Conservation (phyloP, 1,140 invertebrate species). For the Habropoda laboriosa region DNA sequence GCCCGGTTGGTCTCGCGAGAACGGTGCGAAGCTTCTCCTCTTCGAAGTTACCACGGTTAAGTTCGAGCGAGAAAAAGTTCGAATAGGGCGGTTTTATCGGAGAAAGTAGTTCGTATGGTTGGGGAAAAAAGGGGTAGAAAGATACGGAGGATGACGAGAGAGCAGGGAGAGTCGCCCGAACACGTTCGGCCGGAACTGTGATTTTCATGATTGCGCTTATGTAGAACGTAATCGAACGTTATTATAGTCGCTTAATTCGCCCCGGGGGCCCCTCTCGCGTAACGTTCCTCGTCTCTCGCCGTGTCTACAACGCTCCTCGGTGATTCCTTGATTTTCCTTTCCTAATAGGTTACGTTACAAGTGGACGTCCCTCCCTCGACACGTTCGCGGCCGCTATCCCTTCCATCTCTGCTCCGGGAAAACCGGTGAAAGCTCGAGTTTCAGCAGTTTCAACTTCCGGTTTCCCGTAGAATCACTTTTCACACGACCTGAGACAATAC, state of each 20-base stretch:
- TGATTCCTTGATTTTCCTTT: not conserved
- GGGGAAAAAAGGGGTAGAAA: not conserved
- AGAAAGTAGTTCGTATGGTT: slow-evolving; percentile 4
- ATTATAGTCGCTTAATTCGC: slow-evolving; percentile 36
- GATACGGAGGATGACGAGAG: slow-evolving; percentile 48
- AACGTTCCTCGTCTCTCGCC: not conserved
- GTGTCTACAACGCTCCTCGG: not conserved
- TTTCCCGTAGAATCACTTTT: too few species aligned
- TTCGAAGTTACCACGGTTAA: not conserved
- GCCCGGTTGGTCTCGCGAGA: not conserved
- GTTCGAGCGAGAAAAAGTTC: not conserved
- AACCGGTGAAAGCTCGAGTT: not conserved
- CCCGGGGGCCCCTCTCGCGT: not conserved
- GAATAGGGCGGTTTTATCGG: not conserved
- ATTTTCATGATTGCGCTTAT: slow-evolving; percentile 53
- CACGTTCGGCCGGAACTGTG: slow-evolving; percentile 60
- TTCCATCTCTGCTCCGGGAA: not conserved
- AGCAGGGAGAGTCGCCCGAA: slow-evolving; percentile 50
- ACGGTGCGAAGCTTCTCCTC: too few species aligned
- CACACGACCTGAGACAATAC: too few species aligned
- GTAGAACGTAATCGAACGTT: slow-evolving; percentile 37
- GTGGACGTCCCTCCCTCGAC: too few species aligned
- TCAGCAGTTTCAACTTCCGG: too few species aligned
- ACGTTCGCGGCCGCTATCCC: too few species aligned
- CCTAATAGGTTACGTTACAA: not conserved